A percentile compares a stretch with the other conserved stretches of the same genome.
phyloP scores from a whole-genome alignment of 2,113 vertebrate genomes.

The Chlorodrepanis virens region DNA sequence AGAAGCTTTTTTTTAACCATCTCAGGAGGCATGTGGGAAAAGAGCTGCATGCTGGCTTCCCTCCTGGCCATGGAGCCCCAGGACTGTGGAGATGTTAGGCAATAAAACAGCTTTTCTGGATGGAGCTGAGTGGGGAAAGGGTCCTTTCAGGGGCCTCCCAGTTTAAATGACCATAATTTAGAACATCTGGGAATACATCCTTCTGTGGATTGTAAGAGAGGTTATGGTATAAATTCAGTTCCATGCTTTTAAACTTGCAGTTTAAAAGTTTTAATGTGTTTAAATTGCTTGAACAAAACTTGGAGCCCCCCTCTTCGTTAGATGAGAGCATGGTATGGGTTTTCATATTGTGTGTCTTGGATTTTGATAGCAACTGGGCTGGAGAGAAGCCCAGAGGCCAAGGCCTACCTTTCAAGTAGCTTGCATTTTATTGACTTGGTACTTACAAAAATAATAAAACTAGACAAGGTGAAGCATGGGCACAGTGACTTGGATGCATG shows the following conservation, averaged over 20 bases:
- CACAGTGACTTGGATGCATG: neutral
- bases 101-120: neutral
- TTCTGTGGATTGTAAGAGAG: neutral
- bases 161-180: neutral
- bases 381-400: neutral
- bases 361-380: neutral
- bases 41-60: neutral
- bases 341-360: neutral
- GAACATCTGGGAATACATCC: neutral
- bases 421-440: neutral
- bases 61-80: accelerated
- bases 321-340: neutral
- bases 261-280: neutral
- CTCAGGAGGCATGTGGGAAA: neutral
- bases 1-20: neutral
- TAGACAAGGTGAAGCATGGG: neutral
- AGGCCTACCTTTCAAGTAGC: neutral
- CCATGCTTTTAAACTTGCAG: neutral
- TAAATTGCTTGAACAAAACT: neutral
- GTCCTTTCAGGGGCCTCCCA: neutral
- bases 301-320: neutral
- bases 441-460: neutral
- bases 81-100: neutral
- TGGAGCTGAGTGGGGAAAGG: neutral
- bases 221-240: neutral